These are phyloP conservation scores for Hetaerina americana DNA, from an alignment of 1,140 invertebrate genomes.

Conservation along the genomic window DNA sequence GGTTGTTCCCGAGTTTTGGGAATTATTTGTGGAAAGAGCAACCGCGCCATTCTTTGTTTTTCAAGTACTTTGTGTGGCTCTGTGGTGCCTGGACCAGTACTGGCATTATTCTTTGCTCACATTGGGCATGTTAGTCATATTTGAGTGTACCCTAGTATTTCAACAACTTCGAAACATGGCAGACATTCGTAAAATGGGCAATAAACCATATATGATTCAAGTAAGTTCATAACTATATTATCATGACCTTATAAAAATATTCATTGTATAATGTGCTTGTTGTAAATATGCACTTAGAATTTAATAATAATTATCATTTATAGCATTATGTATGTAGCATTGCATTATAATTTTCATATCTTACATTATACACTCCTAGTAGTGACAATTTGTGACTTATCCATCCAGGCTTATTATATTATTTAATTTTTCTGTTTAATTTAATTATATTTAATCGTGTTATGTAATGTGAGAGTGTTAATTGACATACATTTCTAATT, in stretches of 20 bases:
- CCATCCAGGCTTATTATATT: too few species aligned
- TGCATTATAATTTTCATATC: too few species aligned
- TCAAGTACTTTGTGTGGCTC: conserved; percentile 87
- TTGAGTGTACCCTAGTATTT: conserved; percentile 96
- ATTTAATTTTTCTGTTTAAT: too few species aligned
- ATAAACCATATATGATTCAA: conserved; percentile 84
- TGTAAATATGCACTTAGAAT: background rate
- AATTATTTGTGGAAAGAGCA: conserved; percentile 93
- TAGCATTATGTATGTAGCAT: too few species aligned
- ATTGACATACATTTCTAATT: too few species aligned
- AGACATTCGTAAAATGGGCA: conserved; percentile 99
- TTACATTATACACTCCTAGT: too few species aligned
- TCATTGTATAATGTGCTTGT: background rate
- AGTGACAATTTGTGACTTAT: too few species aligned
- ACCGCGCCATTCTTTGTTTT: conserved; percentile 98
- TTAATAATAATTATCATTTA: too few species aligned
- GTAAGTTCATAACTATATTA: too few species aligned
- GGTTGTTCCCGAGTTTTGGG: conserved; percentile 91
- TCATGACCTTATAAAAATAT: too few species aligned
- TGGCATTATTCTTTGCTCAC: conserved; percentile 98
- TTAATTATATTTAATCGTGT: too few species aligned
- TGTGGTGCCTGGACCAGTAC: conserved; percentile 98
- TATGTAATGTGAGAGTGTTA: too few species aligned
- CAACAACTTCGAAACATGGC: conserved; percentile 97
- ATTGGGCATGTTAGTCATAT: conserved; percentile 91